These are phyloP conservation scores for Schizothorax lantsangensis DNA, from an alignment of 2,797 vertebrate genomes.

Conservation along the genomic window DNA sequence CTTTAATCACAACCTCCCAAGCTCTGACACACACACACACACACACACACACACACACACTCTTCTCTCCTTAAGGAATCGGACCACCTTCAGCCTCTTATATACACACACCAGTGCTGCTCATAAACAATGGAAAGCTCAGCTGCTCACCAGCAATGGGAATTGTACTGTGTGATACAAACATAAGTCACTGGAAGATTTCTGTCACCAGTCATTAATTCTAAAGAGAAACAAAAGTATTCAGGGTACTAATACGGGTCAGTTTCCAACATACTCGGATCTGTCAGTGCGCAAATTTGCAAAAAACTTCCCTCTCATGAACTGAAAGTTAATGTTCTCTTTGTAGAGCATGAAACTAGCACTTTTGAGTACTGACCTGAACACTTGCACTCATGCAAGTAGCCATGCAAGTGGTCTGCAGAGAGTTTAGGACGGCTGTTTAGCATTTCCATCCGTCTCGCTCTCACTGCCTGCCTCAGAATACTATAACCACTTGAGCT, in stretches of 20 bases:
- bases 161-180: constrained; percentile 33
- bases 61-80: constrained; percentile 46
- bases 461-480: constrained; percentile 27
- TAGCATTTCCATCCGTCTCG: constrained; percentile 19
- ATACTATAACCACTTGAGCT: constrained; percentile 46
- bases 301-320: constrained; percentile 28
- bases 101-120: constrained; percentile 56
- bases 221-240: constrained; percentile 45
- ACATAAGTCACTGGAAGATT: constrained; percentile 36
- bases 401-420: constrained; percentile 54
- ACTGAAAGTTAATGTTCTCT: constrained; percentile 52
- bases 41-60: constrained; percentile 10
- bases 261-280: constrained; percentile 17
- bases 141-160: constrained; percentile 31
- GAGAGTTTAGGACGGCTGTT: constrained; percentile 41
- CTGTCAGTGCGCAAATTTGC: constrained; percentile 26
- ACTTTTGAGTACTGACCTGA: constrained; percentile 37
- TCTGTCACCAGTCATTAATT: constrained; percentile 54
- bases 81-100: constrained; percentile 61
- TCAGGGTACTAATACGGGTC: constrained; percentile 32
- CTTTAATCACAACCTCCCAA: constrained; percentile 49
- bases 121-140: constrained; percentile 62
- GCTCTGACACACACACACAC: constrained; percentile 29
- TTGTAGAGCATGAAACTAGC: constrained; percentile 49
- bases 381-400: constrained; percentile 53